Evolutionary conservation across 2,888 invertebrate genomes (phyloP).

Genomic region (Drosophila subquinaria): DNA sequence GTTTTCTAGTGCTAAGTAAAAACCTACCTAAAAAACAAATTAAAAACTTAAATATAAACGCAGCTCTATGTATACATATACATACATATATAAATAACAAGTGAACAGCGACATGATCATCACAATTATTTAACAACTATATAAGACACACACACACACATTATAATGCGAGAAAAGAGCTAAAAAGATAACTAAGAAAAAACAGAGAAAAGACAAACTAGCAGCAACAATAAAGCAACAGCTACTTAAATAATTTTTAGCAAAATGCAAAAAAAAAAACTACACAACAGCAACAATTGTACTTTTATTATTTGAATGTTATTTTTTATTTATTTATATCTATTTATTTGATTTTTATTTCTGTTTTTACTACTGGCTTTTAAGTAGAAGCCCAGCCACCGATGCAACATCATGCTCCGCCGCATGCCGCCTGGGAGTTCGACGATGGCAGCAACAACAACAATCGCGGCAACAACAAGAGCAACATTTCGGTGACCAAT

Average conservation of each 20-base stretch:
- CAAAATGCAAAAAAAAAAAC: conserved; percentile 68
- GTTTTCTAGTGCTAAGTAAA: conserved; percentile 80
- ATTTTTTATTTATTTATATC: neutral
- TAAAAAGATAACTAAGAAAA: conserved; percentile 52
- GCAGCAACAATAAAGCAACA: conserved; percentile 74
- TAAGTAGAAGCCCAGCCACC: conserved; percentile 43
- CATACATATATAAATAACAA: conserved; percentile 26
- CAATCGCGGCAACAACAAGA: conserved; percentile 50
- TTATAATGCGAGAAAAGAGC: conserved; percentile 48
- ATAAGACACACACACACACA: conserved; percentile 30
- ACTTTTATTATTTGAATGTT: conserved; percentile 18
- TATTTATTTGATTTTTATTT: neutral
- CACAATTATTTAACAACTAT: conserved; percentile 58
- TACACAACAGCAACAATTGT: conserved; percentile 18
- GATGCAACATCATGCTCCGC: conserved; percentile 45
- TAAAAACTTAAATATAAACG: conserved; percentile 28
- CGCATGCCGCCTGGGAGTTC: conserved; percentile 51
- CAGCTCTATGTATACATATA: conserved; percentile 39
- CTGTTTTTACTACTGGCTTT: too few relatives aligned
- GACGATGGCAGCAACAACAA: conserved; percentile 56
- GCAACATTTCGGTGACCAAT: conserved; percentile 51
- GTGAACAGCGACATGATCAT: conserved; percentile 52
- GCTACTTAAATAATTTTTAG: conserved; percentile 80
- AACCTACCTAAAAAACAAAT: conserved; percentile 73
- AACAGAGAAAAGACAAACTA: conserved; percentile 39